Conservation (phyloP, 1,140 invertebrate species). For the Cyrtorhinus lividipennis region DNA sequence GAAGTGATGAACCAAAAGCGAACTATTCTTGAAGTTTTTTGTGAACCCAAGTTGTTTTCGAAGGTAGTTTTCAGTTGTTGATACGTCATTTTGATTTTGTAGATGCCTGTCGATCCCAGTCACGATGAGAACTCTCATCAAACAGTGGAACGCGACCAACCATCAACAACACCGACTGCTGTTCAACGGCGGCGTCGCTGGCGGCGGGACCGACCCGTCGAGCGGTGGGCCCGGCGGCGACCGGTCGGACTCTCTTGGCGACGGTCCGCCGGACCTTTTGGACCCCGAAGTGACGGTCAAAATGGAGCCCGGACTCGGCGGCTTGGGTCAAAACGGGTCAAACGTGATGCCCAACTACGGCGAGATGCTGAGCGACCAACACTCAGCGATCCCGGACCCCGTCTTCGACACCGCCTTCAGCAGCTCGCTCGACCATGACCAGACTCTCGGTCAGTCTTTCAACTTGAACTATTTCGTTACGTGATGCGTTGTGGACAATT, state of each 20-base stretch:
- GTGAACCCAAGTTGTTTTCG: too few relatives aligned
- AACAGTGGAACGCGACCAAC: slow-evolving; percentile 24
- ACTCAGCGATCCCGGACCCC: neutral
- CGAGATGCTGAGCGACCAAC: neutral
- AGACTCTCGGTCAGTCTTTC: neutral
- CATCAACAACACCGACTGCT: slow-evolving; percentile 6
- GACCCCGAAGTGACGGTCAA: slow-evolving; percentile 35
- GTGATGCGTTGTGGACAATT: too few relatives aligned
- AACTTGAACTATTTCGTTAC: slow-evolving; percentile 1
- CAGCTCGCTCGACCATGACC: slow-evolving; percentile 2
- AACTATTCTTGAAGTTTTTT: too few relatives aligned
- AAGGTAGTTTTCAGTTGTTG: too few relatives aligned
- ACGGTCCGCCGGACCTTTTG: slow-evolving; percentile 11
- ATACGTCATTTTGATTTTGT: too few relatives aligned
- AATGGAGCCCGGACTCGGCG: slow-evolving; percentile 33
- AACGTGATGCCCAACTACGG: neutral
- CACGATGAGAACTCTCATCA: slow-evolving; percentile 58
- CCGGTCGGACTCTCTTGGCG: neutral
- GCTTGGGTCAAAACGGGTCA: neutral
- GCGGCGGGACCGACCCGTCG: slow-evolving; percentile 22
- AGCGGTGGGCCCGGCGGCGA: slow-evolving; percentile 30
- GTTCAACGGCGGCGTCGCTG: slow-evolving; percentile 18
- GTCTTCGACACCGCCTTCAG: neutral
- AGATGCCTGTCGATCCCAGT: slow-evolving; percentile 81
- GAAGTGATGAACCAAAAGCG: too few relatives aligned